Base-by-base conservation (phyloP, 2,888 invertebrate species). In the Drosophila macrospina region DNA sequence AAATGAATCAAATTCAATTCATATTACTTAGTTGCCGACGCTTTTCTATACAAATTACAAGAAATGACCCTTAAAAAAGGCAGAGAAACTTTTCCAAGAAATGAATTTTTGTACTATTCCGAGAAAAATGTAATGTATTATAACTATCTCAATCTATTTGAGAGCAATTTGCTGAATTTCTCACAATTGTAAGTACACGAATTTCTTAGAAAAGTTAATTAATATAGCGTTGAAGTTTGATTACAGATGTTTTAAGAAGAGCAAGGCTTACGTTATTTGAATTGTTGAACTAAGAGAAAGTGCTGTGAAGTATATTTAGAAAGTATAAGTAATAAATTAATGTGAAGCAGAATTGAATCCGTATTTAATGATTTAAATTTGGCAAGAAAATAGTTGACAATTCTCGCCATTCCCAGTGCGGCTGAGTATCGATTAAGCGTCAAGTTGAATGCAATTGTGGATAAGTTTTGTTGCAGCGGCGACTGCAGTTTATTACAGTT, bases 401-500 rank as follows among this genome's bases (percentile, higher is more conserved):
- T 16, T 45, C 8, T 26, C 5, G 13, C 16, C 52, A 70, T 15
- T 59, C 65, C 30, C 45, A 59, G 44, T 20, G 37, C 13, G 13
- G 39, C 37, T 30, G 11, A 16, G 6, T 41, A 71, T 65, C 66
- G 66, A 72, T 77, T 56, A 10, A 39, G 32, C 20, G 28, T 15
- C 36, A 37, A 32, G 36, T 56, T 30, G 36, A 16, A 28, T 55
- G 76, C 56, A 62, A 57, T 54, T 63, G 48, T 42, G 24, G 13
- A 8, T 11, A 36, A 39, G n/a, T 37, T 37, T 48, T 36, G 52
- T 16, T 26, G 39, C 59, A 37, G 61, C 24, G 55, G 39, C 37
- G 61, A 20, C 45, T 80, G 86, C 81, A 69, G 45, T 74, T 81
- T 84, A 80, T 84, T 65, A 78, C 69, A 63, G 42, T 34, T 24